These are phyloP conservation scores for Dione juno DNA, from an alignment of 2,888 invertebrate genomes.

Conservation along the genomic window DNA sequence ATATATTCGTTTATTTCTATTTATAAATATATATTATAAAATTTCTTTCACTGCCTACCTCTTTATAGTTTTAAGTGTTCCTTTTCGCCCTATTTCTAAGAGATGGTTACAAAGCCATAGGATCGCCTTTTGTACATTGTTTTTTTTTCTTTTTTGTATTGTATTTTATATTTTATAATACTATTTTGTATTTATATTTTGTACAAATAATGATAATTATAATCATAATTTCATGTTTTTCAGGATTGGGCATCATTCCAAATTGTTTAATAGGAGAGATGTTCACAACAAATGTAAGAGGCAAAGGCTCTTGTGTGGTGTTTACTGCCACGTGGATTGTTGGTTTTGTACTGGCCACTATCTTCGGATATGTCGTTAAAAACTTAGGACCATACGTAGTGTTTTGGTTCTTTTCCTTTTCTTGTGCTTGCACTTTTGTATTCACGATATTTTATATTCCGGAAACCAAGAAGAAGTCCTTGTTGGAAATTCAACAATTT, in stretches of 20 bases:
- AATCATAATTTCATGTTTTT: too few relatives aligned
- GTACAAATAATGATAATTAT: too few relatives aligned
- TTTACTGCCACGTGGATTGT: constrained; percentile 43
- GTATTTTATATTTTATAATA: too few relatives aligned
- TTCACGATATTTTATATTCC: constrained; percentile 87
- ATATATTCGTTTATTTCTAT: too few relatives aligned
- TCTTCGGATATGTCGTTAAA: constrained; percentile 45
- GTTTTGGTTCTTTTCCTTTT: constrained; percentile 85
- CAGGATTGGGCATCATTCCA: constrained; percentile 50
- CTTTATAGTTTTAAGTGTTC: too few relatives aligned
- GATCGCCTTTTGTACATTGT: too few relatives aligned
- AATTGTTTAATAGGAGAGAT: constrained; percentile 47
- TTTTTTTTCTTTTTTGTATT: too few relatives aligned
- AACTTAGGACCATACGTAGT: constrained; percentile 83
- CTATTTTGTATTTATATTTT: too few relatives aligned
- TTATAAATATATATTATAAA: too few relatives aligned
- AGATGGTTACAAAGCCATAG: too few relatives aligned
- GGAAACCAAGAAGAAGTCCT: constrained; percentile 90
- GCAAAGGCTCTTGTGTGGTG: constrained; percentile 47
- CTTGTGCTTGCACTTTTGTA: constrained; percentile 73
- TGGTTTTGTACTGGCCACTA: constrained; percentile 45
- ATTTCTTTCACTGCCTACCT: too few relatives aligned
- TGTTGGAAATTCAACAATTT: constrained; percentile 88
- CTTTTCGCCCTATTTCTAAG: too few relatives aligned
- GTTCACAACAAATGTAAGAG: constrained; percentile 48